Base-by-base conservation (phyloP, 2,797 vertebrate genomes). In the Alosa sapidissima region DNA sequence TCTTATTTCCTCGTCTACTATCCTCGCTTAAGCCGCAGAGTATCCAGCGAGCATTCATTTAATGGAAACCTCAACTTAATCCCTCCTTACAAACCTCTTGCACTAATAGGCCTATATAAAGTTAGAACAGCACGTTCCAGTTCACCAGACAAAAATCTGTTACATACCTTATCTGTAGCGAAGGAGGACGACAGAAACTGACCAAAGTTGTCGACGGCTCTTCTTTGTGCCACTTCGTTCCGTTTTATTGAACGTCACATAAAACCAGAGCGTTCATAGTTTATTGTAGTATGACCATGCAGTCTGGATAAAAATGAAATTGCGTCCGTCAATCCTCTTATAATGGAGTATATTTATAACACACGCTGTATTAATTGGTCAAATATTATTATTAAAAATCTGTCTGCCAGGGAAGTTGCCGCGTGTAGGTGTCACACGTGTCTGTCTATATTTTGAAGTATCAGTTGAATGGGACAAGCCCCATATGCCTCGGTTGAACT, bases 121-220 rank as follows among this genome's bases (percentile, higher is more conserved):
- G 72, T 78, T 78, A 41, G 85, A 84, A 87, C 60, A 81, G 86
- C 83, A 49, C 75, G 55, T 81, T 87, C 81, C 85, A 81, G 87
- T 75, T 33, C 58, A 45, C 54, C 87, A 86, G 89, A 85, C 85
- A 84, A 86, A 75, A 83, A 89, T 85, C 85, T 89, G 88, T 86
- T 92, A 94, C 96, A 90, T 96, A 97, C 96, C 96, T 97, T 78
- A 45, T 96, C 93, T 90, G 87, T 89, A 89, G 92, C 93, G 94
- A 93, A 90, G 88, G 94, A 89, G 86, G 85, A 83, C 92, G 91
- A 90, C 41, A 45, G 91, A 93, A 93, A 91, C 89, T 2, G 21
- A 60, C 90, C 62, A 88, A 93, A 94, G 91, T 94, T 91, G 88
- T 89, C 89, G 88, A 88, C 41, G 62, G 84, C 5, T 54, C 65